Percentiles rank a stretch among this genome's conserved stretches.
Evolutionary conservation across 2,888 invertebrate genomes (phyloP).

Genomic region (Trisateles emortualis): DNA sequence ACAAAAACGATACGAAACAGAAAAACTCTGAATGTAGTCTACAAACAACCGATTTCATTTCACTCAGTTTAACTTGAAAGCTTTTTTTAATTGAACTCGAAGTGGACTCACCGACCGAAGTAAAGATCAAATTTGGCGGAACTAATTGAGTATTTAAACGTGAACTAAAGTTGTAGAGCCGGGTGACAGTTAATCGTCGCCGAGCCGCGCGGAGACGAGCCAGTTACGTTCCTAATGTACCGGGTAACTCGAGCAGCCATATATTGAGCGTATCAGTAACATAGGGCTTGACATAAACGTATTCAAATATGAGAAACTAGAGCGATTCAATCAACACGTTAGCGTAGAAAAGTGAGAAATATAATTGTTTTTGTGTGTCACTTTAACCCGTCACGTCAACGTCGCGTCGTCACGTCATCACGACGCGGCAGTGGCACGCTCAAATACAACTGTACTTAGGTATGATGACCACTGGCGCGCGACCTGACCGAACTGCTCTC

Average conservation of each 20-base stretch:
- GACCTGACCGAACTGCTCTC: not conserved
- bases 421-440: not conserved
- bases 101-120: not conserved
- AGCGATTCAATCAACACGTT: not conserved
- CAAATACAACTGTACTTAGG: not conserved
- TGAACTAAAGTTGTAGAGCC: slow-evolving; percentile 15
- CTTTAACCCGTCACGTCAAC: not conserved
- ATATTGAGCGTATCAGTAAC: slow-evolving; percentile 11
- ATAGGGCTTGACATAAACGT: not conserved
- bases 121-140: slow-evolving; percentile 7
- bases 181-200: not conserved
- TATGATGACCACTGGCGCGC: slow-evolving; percentile 1
- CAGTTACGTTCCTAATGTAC: not conserved
- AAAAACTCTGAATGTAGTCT: slow-evolving; percentile 5
- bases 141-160: slow-evolving; percentile 29
- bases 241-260: slow-evolving; percentile 1
- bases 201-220: not conserved
- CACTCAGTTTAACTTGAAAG: slow-evolving; percentile 20
- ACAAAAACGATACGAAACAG: too few species aligned
- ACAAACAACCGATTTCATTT: slow-evolving; percentile 11
- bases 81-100: slow-evolving; percentile 15
- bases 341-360: too few species aligned
- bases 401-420: not conserved
- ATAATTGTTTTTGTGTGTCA: too few species aligned
- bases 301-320: not conserved